Base-by-base conservation (phyloP, 2,113 vertebrate genomes). In the Nicator chloris region DNA sequence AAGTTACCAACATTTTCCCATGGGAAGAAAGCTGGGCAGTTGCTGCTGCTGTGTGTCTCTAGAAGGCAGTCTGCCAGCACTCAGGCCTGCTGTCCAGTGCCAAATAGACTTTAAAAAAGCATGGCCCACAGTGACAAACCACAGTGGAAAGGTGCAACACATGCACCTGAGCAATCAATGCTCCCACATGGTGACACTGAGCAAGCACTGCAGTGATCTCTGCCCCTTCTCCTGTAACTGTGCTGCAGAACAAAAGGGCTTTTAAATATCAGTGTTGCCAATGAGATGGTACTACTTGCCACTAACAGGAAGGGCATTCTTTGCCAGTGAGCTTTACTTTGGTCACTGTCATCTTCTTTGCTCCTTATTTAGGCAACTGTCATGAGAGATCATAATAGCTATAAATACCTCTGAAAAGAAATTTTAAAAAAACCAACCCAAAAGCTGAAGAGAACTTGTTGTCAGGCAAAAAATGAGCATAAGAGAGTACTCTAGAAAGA, bases 21-120 rank as follows among this genome's bases (percentile, higher is more conserved):
- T 8, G 26, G 40, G 90, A 91, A 95, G 85, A 85, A 91, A 94
- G 85, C 94, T 73, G 87, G 85, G 56, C 93, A 92, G 92, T 90
- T 91, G 82, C 79, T 94, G 84, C 63, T 95, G 88, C 79, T 88
- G 35, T 54, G 39, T n/a, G 51, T 63, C 59, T 95, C 66, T 39
- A 28, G 64, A 81, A 95, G 90, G 93, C 94, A 96, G 80, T 15
- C 60, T 93, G 90, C 92, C 92, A 97, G 85, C 1, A 5, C 68
- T 70, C 64, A 73, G 64, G 49, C 71, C 75, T 92, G 47, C 20
- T 70, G 82, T 63, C 56, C 76, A 66, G 39, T 56, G 75, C 60
- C 85, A 93, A 88, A 80, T 0, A 63, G 87, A 85, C 69, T 81
- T 82, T 35, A 49, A 54, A 94, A 93, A 91, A 60, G 39, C 18